Base-by-base conservation (phyloP, 1,140 invertebrate genomes). In the Drosophila pseudoobscura region DNA sequence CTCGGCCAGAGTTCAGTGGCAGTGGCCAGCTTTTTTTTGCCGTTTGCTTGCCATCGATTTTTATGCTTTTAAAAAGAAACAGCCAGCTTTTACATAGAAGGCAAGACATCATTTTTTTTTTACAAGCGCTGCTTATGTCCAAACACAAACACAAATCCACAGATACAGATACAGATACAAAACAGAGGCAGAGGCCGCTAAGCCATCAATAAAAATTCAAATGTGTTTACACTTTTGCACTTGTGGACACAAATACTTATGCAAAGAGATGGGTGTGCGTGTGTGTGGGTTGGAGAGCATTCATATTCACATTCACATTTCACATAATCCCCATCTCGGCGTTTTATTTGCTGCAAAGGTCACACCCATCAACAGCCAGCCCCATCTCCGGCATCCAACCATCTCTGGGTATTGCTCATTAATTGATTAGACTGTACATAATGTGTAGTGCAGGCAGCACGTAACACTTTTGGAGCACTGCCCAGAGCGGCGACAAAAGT, bases 121-220 rank as follows among this genome's bases (percentile, higher is more conserved):
- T 88, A 88, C 83, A 83, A 79, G 35, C 79, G 78, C 83, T 83
- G 83, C 79, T 89, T 88, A 83, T 88, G 78, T 88, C 64, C 60
- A 79, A 57, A 62, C 26, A 56, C 46, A 13, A 8, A 66, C 44
- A 43, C 17, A 13, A 29, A 44, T 13, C 24, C 17, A 24, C 41
- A 64, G 6, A 39, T n/a, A 31, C 26, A 24, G 3, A 55, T 31
- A 58, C 39, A 54, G 17, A 20, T 15, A 29, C 9, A 47, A 1
- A 51, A 39, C 44, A 57, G 45, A 57, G 41, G 46, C 47, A 70
- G 55, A 55, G 66, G 53, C 43, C 45, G 72, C 68, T 87, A 77
- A 75, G 79, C 35, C 74, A 82, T 85, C 69, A 78, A 85, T 87
- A 78, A 85, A 87, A 85, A 87, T 82, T 82, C 65, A 88, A 85